A percentile compares a stretch with the other conserved stretches of the same genome.
phyloP scores from a whole-genome alignment of 2,797 vertebrate species.

The Lycodopsis pacificus region DNA sequence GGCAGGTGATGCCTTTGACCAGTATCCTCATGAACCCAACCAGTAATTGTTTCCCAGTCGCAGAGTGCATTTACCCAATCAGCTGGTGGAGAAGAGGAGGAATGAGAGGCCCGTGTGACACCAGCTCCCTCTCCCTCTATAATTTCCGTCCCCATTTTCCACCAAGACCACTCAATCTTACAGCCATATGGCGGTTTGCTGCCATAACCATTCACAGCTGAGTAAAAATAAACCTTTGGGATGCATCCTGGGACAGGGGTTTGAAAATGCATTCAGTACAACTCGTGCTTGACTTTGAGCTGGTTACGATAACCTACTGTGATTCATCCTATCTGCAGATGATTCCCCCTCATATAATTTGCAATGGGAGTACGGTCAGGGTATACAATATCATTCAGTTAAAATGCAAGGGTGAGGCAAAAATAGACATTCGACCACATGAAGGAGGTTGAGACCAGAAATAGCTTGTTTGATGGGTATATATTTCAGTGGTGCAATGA shows the following conservation, averaged over 20 bases:
- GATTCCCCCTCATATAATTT: constrained; percentile 81
- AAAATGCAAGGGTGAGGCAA: constrained; percentile 80
- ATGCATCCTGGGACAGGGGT: constrained; percentile 76
- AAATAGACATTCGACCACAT: constrained; percentile 86
- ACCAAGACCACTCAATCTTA: constrained; percentile 81
- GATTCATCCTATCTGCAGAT: constrained; percentile 83
- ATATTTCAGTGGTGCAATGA: constrained; percentile 76
- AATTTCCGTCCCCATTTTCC: constrained; percentile 82
- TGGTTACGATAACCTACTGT: constrained; percentile 81
- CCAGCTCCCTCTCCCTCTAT: constrained; percentile 77
- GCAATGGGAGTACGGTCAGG: constrained; percentile 74
- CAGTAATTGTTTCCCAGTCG: constrained; percentile 46
- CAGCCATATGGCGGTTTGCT: constrained; percentile 80
- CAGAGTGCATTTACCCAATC: constrained; percentile 75
- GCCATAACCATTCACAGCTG: constrained; percentile 82
- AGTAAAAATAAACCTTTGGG: constrained; percentile 83
- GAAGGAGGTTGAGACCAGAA: constrained; percentile 74
- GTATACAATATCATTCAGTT: constrained; percentile 79
- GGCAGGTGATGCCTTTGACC: constrained; percentile 62
- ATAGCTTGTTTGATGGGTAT: constrained; percentile 82
- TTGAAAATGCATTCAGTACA: constrained; percentile 52
- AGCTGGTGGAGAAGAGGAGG: constrained; percentile 63
- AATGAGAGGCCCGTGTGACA: constrained; percentile 81
- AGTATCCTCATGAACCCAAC: constrained; percentile 45
- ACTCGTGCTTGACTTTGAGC: constrained; percentile 69